Conservation (phyloP, 1,140 invertebrate species). For the Drosophila lacteicornis region DNA sequence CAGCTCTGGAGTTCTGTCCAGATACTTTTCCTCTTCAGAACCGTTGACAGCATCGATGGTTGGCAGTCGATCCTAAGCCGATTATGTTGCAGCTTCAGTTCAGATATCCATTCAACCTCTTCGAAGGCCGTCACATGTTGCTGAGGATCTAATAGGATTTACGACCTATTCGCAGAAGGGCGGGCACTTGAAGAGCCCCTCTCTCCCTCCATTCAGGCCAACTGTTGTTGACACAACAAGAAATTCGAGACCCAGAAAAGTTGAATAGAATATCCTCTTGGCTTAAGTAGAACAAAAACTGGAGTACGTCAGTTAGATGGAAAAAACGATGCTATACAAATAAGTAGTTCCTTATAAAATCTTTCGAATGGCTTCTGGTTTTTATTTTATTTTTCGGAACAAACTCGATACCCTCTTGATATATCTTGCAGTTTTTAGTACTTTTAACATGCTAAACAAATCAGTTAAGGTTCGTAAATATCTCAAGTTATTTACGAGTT, state of each 20-base stretch:
- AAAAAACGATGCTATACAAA: slow-evolving; percentile 34
- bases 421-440: background rate
- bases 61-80: slow-evolving; percentile 63
- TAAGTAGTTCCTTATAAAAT: slow-evolving; percentile 36
- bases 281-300: slow-evolving; percentile 37
- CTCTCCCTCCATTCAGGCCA: slow-evolving; percentile 24
- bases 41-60: slow-evolving; percentile 62
- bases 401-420: slow-evolving; percentile 5
- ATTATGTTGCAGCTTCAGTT: slow-evolving; percentile 48
- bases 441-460: background rate
- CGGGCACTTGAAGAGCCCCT: slow-evolving; percentile 37
- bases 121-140: slow-evolving; percentile 61
- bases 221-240: slow-evolving; percentile 73
- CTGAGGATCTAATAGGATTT: slow-evolving; percentile 73
- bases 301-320: slow-evolving; percentile 22
- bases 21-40: slow-evolving; percentile 19
- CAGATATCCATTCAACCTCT: slow-evolving; percentile 16
- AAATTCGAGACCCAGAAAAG: slow-evolving; percentile 58
- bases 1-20: background rate
- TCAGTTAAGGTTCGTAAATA: background rate
- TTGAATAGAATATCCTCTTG: slow-evolving; percentile 29
- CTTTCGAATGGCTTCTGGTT: slow-evolving; percentile 26
- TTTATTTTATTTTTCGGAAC: slow-evolving; percentile 5
- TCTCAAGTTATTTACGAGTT: too few species aligned
- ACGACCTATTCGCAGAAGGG: slow-evolving; percentile 60